Base-by-base conservation (phyloP, 1,140 invertebrate genomes). In the Lasioglossum baleicum region DNA sequence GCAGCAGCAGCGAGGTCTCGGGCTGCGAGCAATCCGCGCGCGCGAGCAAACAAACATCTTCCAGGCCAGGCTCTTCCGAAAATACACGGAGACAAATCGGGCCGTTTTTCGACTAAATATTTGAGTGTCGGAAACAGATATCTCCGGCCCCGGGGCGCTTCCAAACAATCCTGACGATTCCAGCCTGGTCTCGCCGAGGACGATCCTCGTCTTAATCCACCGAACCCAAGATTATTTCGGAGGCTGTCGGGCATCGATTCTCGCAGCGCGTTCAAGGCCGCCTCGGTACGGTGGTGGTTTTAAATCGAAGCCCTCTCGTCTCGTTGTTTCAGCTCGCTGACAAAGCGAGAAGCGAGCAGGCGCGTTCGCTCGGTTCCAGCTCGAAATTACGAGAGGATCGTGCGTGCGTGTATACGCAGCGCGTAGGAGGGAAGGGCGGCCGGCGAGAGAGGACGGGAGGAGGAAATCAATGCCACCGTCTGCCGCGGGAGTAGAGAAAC, bases 391-490 rank as follows among this genome's bases (percentile, higher is more conserved):
- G 75, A 64, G 75, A 64, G 56, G 53, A 77, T 70, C 63, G 51
- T 69, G 81, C 60, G 64, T 40, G 67, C 60, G 35, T 61, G 44
- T 58, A 58, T 20, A 53, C 63, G 26, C 42, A 56, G 13, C 40
- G 65, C 65, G 65, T 67, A 44, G 74, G 65, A 82, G 75, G 61
- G 80, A 81, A 74, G 85, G 84, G 84, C 78, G 80, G 51, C 53
- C 69, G 67, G 79, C 70, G 83, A 8, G 61, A 75, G 85, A 86
- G 69, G 80, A 77, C 81, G 80, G 75, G 87, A 82, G 82, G 78
- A 87, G 82, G 88, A 84, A 87, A 89, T 88, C 88, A 87, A 89
- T 89, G 85, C 80, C 80, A 84, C 79, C 83, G 87, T 88, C 83
- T 88, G 88, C 72, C 65, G 71, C 80, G 73, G 75, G 44, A 79